Evolutionary conservation across 2,888 invertebrate genomes (phyloP).

Genomic region (Octodonta nipae): DNA sequence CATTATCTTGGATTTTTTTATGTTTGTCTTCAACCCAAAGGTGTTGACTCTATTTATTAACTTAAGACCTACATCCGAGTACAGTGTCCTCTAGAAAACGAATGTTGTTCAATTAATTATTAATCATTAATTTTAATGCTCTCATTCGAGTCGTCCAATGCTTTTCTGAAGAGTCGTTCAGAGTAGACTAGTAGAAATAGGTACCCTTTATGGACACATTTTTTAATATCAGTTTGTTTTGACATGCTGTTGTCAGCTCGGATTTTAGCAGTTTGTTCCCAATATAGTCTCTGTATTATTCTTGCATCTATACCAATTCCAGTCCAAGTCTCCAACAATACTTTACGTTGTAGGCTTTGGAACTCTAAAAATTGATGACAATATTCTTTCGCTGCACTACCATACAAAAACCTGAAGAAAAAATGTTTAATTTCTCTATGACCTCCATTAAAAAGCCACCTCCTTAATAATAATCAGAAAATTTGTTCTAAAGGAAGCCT

Average conservation of each 20-base stretch:
- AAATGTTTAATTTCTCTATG: too few relatives aligned
- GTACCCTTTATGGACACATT: background rate
- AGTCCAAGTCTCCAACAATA: background rate
- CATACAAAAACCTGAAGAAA: too few relatives aligned
- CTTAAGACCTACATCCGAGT: background rate
- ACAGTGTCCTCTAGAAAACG: background rate
- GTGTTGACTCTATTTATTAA: constrained; percentile 1
- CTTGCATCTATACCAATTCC: constrained; percentile 1
- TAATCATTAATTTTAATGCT: background rate
- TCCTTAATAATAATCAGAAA: too few relatives aligned
- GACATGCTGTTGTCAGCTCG: constrained; percentile 1
- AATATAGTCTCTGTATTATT: constrained; percentile 1
- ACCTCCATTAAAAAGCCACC: too few relatives aligned
- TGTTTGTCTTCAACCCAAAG: background rate
- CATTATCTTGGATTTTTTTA: background rate
- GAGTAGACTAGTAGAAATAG: background rate
- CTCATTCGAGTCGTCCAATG: too few relatives aligned
- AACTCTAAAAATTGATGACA: background rate
- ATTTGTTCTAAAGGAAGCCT: too few relatives aligned
- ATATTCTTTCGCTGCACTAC: constrained; percentile 1
- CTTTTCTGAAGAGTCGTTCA: constrained; percentile 1
- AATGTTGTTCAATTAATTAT: background rate
- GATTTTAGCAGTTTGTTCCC: background rate
- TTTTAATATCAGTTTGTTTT: background rate
- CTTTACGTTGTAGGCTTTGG: background rate